phyloP scores from a whole-genome alignment of 2,797 vertebrate species.

The Labroides dimidiatus region DNA sequence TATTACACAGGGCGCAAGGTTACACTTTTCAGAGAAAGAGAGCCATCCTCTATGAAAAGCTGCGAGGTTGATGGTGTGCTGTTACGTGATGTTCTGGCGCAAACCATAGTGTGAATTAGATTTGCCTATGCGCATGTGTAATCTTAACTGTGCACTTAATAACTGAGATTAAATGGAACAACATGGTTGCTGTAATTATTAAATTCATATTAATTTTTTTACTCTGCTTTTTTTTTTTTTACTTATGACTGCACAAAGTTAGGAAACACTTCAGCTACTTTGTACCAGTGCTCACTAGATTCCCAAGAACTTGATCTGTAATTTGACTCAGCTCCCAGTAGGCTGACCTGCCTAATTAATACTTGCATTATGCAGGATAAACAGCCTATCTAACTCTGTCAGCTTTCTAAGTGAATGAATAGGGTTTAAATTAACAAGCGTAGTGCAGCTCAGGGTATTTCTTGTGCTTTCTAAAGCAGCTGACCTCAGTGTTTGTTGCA shows the following conservation, averaged over 20 bases:
- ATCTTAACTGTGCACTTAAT: neutral
- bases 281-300: slow-evolving; percentile 36
- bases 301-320: slow-evolving; percentile 63
- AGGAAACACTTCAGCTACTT: neutral
- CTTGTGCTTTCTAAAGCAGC: slow-evolving; percentile 7
- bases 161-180: neutral
- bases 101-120: slow-evolving; percentile 6
- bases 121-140: neutral
- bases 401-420: slow-evolving; percentile 25
- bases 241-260: neutral
- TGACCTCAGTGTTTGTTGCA: neutral
- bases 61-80: slow-evolving; percentile 26
- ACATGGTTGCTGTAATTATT: too few species aligned
- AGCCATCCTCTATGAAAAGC: slow-evolving; percentile 38
- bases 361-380: slow-evolving; percentile 57
- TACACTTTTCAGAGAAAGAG: slow-evolving; percentile 51
- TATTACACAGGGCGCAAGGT: slow-evolving; percentile 63
- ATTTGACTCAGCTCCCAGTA: slow-evolving; percentile 62
- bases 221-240: neutral
- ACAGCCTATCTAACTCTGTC: slow-evolving; percentile 37
- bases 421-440: slow-evolving; percentile 22
- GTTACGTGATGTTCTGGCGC: slow-evolving; percentile 11
- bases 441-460: slow-evolving; percentile 12
- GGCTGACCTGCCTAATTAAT: slow-evolving; percentile 63
- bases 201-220: too few species aligned